Percentiles rank a stretch among this genome's conserved stretches.
These are phyloP conservation scores for Pseudolaguvia tuberculata DNA, from an alignment of 2,113 vertebrate genomes.

Conservation along the genomic window DNA sequence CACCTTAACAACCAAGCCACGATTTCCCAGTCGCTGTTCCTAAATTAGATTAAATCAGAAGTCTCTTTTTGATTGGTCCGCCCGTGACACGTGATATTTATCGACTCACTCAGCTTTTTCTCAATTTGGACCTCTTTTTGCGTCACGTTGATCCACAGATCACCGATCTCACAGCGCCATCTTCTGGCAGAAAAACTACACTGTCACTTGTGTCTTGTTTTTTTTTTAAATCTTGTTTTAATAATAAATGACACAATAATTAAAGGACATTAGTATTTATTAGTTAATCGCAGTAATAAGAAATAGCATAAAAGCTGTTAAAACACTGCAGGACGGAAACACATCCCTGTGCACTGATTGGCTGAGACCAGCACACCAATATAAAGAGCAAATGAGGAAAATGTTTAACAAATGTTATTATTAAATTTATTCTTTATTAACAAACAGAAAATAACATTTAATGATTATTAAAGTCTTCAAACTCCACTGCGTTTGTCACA, in stretches of 20 bases:
- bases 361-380: background rate
- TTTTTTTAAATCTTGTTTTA: background rate
- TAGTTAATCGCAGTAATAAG: background rate
- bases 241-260: background rate
- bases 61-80: no score
- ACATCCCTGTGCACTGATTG: background rate
- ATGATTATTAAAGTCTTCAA: background rate
- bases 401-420: background rate
- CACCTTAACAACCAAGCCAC: no score
- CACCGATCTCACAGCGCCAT: slow-evolving; percentile 14
- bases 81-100: background rate
- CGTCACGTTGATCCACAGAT: slow-evolving; percentile 5
- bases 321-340: background rate
- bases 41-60: no score
- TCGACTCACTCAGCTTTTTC: no score
- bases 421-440: background rate
- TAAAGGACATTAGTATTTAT: background rate
- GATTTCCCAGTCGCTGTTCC: fast-evolving
- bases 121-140: background rate
- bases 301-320: background rate
- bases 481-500: background rate
- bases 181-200: background rate
- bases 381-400: background rate
- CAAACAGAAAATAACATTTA: background rate
- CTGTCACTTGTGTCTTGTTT: no score